Evolutionary conservation across 2,113 vertebrate genomes (phyloP).

Genomic region (Hemiscyllium ocellatum): DNA sequence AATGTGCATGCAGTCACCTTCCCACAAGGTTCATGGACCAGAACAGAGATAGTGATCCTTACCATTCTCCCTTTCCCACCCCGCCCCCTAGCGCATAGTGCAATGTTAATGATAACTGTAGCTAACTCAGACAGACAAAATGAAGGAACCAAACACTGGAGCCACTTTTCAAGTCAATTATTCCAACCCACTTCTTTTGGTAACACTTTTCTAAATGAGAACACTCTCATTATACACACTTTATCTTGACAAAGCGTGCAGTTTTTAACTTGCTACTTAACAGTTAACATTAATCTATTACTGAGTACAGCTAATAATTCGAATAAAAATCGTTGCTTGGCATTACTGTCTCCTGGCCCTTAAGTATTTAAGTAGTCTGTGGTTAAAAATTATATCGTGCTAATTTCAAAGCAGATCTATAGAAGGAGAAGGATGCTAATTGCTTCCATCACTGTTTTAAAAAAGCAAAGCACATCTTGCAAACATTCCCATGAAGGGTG

Average conservation of each 20-base stretch:
- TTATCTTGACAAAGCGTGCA: background rate
- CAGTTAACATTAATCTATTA: background rate
- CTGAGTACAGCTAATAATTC: background rate
- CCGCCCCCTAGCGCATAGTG: background rate
- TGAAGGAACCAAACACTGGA: background rate
- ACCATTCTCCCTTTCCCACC: background rate
- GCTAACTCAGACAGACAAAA: background rate
- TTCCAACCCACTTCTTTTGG: background rate
- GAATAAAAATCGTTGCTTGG: background rate
- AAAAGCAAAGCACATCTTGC: constrained; percentile 13
- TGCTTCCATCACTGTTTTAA: constrained; percentile 9
- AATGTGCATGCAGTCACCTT: background rate
- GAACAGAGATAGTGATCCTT: background rate
- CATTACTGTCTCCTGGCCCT: background rate
- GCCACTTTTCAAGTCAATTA: background rate
- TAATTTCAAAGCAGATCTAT: constrained; percentile 16
- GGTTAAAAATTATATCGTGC: background rate
- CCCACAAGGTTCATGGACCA: background rate
- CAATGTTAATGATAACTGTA: background rate
- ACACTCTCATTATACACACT: background rate
- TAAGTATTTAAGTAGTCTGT: constrained; percentile 27
- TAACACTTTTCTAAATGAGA: constrained; percentile 9
- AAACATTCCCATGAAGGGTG: constrained; percentile 19
- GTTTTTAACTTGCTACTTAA: background rate
- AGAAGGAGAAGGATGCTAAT: background rate